Base-by-base conservation (phyloP, 2,888 invertebrate genomes). In the Eupithecia vulgata region DNA sequence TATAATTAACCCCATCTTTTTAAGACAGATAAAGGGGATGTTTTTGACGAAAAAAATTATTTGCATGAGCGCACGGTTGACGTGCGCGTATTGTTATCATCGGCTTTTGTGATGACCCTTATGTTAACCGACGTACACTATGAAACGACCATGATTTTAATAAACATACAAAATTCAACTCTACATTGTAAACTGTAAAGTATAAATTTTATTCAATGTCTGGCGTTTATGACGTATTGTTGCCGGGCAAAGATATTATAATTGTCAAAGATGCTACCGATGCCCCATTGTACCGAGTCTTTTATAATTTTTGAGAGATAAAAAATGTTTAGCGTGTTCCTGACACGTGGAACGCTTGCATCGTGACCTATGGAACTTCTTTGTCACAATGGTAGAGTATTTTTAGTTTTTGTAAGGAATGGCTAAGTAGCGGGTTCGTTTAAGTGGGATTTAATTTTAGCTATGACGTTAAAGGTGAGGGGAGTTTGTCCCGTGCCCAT, bases 241-340 rank as follows among this genome's bases (percentile, higher is more conserved):
- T 81, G 80, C 78, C 81, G 83, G 81, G 87, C 81, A 83, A 13
- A 85, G 90, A 92, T 91, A 94, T 93, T 94, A 94, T 94, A 94
- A 94, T 94, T 94, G 94, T 94, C 93, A 94, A 94, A 94, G 94
- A 94, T 94, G 94, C 94, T 94, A 94, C 94, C 91, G 92, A 91
- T 88, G 88, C 82, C 84, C 91, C 87, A 92, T 94, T 94, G 94
- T 94, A 90, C 87, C 84, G 79, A 86, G 86, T 87, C 94, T 92
- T 94, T 94, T 92, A 93, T 92, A 92, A 90, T 91, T 92, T 93
- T 93, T 91, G 81, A 90, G 91, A 92, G 92, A 94, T 93, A 94
- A 94, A 94, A 94, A 94, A 91, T 89, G 93, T 93, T 93, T 92
- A 90, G 93, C 94, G 91, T 94, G 94, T 91, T 93, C 85, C 90